Percentiles rank a stretch among this genome's conserved stretches.
These are phyloP conservation scores for Drepana falcataria DNA, from an alignment of 2,888 invertebrate species.

Conservation along the genomic window DNA sequence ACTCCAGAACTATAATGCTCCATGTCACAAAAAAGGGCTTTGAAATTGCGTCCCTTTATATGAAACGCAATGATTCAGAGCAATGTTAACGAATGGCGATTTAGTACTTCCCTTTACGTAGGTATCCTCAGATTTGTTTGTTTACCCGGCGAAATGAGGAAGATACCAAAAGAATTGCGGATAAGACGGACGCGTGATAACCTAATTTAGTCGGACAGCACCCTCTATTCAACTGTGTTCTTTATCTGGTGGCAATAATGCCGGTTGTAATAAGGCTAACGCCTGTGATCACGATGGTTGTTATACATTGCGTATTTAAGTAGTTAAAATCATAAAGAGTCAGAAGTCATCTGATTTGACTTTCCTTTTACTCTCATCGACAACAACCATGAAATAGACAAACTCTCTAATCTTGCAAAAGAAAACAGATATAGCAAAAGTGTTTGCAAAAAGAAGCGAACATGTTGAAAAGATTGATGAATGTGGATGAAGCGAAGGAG, in stretches of 20 bases:
- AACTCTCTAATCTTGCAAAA: too few species aligned
- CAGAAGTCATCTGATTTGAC: too few species aligned
- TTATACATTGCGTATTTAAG: too few species aligned
- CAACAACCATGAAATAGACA: too few species aligned
- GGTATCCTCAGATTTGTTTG: slow-evolving; percentile 16
- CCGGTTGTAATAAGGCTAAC: neutral
- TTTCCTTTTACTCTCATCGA: too few species aligned
- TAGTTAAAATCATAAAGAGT: too few species aligned
- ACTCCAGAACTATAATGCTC: slow-evolving; percentile 2
- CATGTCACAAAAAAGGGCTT: slow-evolving; percentile 10
- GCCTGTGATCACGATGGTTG: neutral
- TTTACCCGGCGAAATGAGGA: slow-evolving; percentile 4
- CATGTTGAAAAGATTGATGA: too few species aligned
- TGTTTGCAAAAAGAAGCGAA: too few species aligned
- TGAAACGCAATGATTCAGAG: slow-evolving; percentile 22
- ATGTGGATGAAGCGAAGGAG: too few species aligned
- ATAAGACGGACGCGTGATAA: neutral
- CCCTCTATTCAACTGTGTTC: neutral
- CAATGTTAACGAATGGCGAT: slow-evolving; percentile 20
- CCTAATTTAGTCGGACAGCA: neutral
- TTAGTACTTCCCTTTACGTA: slow-evolving; percentile 10
- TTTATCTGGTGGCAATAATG: neutral
- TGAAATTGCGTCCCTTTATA: slow-evolving; percentile 12
- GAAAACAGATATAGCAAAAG: too few species aligned
- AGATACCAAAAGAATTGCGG: neutral